Percentiles rank a stretch among this genome's conserved stretches.
These are phyloP conservation scores for Sceloporus tristichus DNA, from an alignment of 2,113 vertebrate genomes.

Conservation along the genomic window DNA sequence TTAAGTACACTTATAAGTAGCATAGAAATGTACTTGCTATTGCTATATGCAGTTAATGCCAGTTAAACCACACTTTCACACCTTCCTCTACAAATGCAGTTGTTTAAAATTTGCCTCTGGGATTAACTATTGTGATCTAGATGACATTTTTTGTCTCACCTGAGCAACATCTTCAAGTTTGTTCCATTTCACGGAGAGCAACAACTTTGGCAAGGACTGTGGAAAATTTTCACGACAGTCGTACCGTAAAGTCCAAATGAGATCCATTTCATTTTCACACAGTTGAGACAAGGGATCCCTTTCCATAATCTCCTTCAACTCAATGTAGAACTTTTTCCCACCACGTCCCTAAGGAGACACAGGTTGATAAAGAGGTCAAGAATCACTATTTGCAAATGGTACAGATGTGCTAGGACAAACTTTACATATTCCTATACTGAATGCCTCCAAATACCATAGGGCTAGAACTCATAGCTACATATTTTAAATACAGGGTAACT, in stretches of 20 bases:
- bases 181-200: constrained; percentile 98
- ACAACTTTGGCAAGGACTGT: constrained; percentile 94
- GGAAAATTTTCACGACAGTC: constrained; percentile 96
- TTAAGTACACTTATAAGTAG: too few species aligned
- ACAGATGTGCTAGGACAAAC: not conserved
- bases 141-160: constrained; percentile 71
- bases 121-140: not conserved
- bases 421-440: not conserved
- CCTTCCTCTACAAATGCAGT: not conserved
- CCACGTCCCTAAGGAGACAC: constrained; percentile 87
- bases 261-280: constrained; percentile 99
- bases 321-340: constrained; percentile 95
- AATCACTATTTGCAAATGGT: not conserved
- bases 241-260: constrained; percentile 95
- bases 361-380: constrained; percentile 8
- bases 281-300: constrained; percentile 96
- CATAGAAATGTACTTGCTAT: not conserved
- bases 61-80: not conserved
- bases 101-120: not conserved
- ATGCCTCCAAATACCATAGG: not conserved
- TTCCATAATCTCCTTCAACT: constrained; percentile 98
- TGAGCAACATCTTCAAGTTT: constrained; percentile 99
- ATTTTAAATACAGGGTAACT: not conserved
- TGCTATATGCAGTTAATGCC: not conserved
- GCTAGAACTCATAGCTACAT: not conserved